These are phyloP conservation scores for Uloborus plumipes DNA, from an alignment of 2,888 invertebrate genomes.

Conservation along the genomic window DNA sequence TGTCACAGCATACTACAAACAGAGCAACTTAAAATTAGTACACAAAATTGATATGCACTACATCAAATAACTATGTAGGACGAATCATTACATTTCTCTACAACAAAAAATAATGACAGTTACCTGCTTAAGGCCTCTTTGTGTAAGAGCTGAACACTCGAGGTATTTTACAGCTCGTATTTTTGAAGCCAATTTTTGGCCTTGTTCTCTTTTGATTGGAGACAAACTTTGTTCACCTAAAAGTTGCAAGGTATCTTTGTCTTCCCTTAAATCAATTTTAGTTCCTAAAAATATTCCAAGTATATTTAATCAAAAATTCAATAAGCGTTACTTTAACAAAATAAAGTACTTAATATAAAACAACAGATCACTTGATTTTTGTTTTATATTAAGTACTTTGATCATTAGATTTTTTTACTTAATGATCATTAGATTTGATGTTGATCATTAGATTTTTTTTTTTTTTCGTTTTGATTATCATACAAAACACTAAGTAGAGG, in stretches of 20 bases:
- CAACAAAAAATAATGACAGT: not conserved
- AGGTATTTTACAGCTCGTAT: slow-evolving; percentile 98
- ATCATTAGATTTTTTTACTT: too few species aligned
- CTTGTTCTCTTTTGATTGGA: slow-evolving; percentile 97
- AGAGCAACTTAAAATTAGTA: too few species aligned
- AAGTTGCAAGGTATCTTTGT: slow-evolving; percentile 92
- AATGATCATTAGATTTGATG: too few species aligned
- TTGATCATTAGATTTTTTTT: too few species aligned
- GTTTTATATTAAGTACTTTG: too few species aligned
- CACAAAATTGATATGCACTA: too few species aligned
- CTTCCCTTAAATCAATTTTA: slow-evolving; percentile 98
- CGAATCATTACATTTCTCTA: too few species aligned
- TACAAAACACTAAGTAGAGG: too few species aligned
- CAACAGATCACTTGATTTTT: too few species aligned
- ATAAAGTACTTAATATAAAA: not conserved
- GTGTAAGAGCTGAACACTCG: slow-evolving; percentile 99
- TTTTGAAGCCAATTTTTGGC: slow-evolving; percentile 98
- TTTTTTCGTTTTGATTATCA: too few species aligned
- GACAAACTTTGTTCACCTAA: slow-evolving; percentile 94
- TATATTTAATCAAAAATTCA: not conserved
- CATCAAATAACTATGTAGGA: too few species aligned
- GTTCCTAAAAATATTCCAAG: slow-evolving; percentile 79
- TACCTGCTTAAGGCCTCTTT: slow-evolving; percentile 93
- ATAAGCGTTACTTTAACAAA: not conserved
- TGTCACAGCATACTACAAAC: too few species aligned